phyloP scores from a whole-genome alignment of 2,888 invertebrate species.

The Ametastegia equiseti region DNA sequence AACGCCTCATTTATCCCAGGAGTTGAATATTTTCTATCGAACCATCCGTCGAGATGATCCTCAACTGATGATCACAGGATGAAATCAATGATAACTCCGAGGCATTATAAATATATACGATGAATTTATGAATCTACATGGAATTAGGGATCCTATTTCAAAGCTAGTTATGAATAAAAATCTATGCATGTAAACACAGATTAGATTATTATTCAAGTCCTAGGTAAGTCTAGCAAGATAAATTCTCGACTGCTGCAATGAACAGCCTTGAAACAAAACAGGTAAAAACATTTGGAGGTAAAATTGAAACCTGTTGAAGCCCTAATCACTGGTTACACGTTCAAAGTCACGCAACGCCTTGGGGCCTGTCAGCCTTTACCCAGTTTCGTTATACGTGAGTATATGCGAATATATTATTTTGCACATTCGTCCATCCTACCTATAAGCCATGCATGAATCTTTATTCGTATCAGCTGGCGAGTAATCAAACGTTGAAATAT shows the following conservation, averaged over 20 bases:
- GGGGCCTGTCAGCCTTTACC: slow-evolving; percentile 37
- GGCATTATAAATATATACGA: not conserved
- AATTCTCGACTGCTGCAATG: not conserved
- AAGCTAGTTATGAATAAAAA: not conserved
- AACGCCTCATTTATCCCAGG: slow-evolving; percentile 18
- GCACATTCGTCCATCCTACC: not conserved
- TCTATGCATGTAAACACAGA: not conserved
- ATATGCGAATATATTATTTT: slow-evolving; percentile 16
- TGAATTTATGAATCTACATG: not conserved
- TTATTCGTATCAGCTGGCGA: not conserved
- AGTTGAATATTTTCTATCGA: slow-evolving; percentile 28
- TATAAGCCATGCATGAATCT: not conserved
- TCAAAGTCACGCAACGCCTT: slow-evolving; percentile 19
- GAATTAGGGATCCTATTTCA: not conserved
- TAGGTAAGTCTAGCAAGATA: not conserved
- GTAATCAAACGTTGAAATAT: not conserved
- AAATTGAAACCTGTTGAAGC: slow-evolving; percentile 35
- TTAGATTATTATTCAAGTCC: not conserved
- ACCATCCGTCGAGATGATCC: slow-evolving; percentile 10
- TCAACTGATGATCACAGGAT: not conserved
- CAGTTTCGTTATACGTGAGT: not conserved
- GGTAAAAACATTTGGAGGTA: slow-evolving; percentile 26
- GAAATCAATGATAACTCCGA: not conserved
- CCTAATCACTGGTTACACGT: slow-evolving; percentile 29
- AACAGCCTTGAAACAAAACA: slow-evolving; percentile 21